Base-by-base conservation (phyloP, 2,888 invertebrate species). In the Nomada goodeniana region DNA sequence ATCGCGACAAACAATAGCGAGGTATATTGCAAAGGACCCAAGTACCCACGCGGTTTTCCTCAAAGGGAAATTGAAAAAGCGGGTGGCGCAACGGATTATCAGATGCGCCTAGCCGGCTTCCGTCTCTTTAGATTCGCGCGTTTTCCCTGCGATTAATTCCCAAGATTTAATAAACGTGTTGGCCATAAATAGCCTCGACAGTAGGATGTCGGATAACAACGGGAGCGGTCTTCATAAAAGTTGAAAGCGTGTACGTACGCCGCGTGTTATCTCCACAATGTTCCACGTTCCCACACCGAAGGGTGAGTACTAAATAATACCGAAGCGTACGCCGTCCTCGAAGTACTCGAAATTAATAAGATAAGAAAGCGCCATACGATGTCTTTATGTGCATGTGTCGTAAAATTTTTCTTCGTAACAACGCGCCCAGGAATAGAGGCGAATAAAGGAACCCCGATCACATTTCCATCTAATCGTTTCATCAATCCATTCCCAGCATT, bases 1-100 rank as follows among this genome's bases (percentile, higher is more conserved):
- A 55, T 61, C 70, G 15, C 42, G 50, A 57, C 59, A 67, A 74
- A 86, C 86, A 86, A 86, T 86, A 36, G 84, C 70, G 70, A 70
- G 82, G 81, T 75, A 71, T 53, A 76, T 82, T 82, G 64, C 84
- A 69, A 50, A 70, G 77, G 69, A 82, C 73, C 73, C 73, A 73
- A 72, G 44, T 84, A 72, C 79, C 61, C 71, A 74, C 82, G 74
- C 71, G 50, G 42, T 52, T 77, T 76, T 82, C 73, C 73, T 67
- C 70, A 13, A n/a, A 44, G 36, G 18, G 55, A 64, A 65, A 76
- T 77, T 70, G 83, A 71, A 71, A 71, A 60, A 76, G 73, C 78
- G 76, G 65, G 65, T 85, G 81, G 74, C 74, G 76, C 75, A 85
- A 77, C 81, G 72, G 44, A 68, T 76, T 75, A 81, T 68, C 80